Evolutionary conservation across 2,797 vertebrate species (phyloP), one percentile per base, ranked within the genome.

Genomic region (Etheostoma perlongum): DNA sequence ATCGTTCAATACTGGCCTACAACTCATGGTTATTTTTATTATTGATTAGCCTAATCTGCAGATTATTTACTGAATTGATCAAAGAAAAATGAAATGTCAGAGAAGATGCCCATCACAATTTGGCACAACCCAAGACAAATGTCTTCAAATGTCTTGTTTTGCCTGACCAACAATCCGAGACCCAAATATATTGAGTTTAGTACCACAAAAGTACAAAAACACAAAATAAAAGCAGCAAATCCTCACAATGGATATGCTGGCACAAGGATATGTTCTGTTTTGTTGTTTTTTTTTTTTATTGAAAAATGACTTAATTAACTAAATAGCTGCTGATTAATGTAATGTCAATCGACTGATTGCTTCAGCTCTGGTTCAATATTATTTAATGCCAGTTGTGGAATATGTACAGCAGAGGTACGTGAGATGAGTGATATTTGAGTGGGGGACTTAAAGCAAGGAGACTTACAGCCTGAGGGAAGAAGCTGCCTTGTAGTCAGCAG

Each of bases 381-480:
- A 52, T 5, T 46, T 21, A 23, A 21, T 9, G 40, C 0, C n/a
- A 78, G 49, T 62, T 55, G 54, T 72, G 69, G 27, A 55, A 40
- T n/a, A 40, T 42, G 9, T 48, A 46, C 44, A 55, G 58, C 40
- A 16, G 46, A 51, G 25, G 65, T 47, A 53, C 25, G 19, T 25
- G 36, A 25, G 60, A 63, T 44, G 30, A 64, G 52, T 49, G 57
- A 40, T 33, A 42, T 33, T 23, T 64, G 54, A 46, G 30, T 44
- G 46, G 51, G 51, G 10, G 49, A 58, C 63, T 27, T 63, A 4
- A 60, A 62, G 52, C 47, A 47, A 74, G 53, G 6, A 53, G 57
- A 36, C 36, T 65, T 47, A n/a, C 19, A 58, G 63, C 51, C 74
- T 65, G 30, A 69, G 67, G 68, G 55, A 54, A 64, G 52, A 81